These are phyloP conservation scores for Struthidea cinerea DNA, from an alignment of 2,113 vertebrate species.

Conservation along the genomic window DNA sequence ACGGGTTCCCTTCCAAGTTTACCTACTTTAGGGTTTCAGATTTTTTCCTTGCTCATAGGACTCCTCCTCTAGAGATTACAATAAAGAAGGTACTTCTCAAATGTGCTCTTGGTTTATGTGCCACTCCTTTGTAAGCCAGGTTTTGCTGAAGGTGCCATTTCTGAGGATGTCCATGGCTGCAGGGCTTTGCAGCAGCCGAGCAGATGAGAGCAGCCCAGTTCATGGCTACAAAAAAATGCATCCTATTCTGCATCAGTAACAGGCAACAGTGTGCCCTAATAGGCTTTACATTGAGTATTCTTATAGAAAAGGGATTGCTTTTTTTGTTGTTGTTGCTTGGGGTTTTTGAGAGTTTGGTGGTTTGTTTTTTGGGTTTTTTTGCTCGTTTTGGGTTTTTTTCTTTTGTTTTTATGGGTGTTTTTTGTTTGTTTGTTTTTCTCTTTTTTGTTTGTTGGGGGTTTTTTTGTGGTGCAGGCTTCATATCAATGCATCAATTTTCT, in stretches of 20 bases:
- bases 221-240: background rate
- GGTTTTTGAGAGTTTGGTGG: background rate
- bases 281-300: background rate
- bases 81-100: background rate
- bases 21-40: background rate
- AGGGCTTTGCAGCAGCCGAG: background rate
- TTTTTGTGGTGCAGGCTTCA: background rate
- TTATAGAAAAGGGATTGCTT: background rate
- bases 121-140: background rate
- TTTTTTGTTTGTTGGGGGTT: background rate
- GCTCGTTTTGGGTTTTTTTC: background rate
- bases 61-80: background rate
- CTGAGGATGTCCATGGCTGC: fast-evolving
- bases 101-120: background rate
- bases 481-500: background rate
- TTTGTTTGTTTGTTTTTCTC: background rate
- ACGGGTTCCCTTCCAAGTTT: background rate
- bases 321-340: background rate
- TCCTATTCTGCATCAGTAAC: background rate
- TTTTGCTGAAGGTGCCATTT: background rate
- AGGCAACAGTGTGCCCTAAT: background rate
- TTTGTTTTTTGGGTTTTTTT: no score
- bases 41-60: background rate
- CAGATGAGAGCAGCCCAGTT: background rate
- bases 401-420: background rate